Evolutionary conservation across 92 coral and sea anemone species (phyloP), one percentile per base, ranked within the genome.

Genomic region (Actinostola sp.): DNA sequence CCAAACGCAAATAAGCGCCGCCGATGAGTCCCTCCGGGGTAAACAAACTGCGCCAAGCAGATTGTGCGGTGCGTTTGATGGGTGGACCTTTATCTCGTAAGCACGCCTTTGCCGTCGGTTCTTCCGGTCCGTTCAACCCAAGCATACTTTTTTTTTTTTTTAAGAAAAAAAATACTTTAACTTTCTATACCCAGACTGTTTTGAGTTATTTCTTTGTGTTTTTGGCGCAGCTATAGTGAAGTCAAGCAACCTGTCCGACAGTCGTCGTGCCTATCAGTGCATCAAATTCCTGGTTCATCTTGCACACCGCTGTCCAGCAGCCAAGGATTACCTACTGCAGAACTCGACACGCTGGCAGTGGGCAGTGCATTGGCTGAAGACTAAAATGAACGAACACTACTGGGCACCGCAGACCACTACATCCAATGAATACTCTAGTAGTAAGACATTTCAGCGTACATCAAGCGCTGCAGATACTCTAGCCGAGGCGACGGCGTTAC

Each of bases 301-400:
- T 9, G 97, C 93, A 8, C 90, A 90, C 72, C 90, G 82, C 54
- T 90, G 97, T 71, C 86, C 89, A 27, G 82, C 78, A 38, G 97
- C 97, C 16, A 90, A 90, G 33, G 93, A 90, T 61, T 90, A 79
- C 70, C 73, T 90, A 28, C 88, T 90, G 51, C 97, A 90, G 68
- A 90, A 90, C 84, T 83, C 97, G 21, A 89, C 96, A 9, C 93
- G 97, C 46, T 90, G 97, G 97, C 97, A 90, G 51, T 90, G 97
- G 97, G 97, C 97, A 45, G 93, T 90, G 24, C 88, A 90, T 11
- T 90, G 97, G 97, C 89, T 90, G 12, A 90, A 90, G 70, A 83
- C 84, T 48, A 90, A 90, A 69, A 90, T 90, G 97, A 90, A 65
- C 44, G 97, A 90, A 61, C 93, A 90, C 61, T 88, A 88, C 77